Evolutionary conservation across 2,113 vertebrate species (phyloP), one percentile per base, ranked within the genome.

Genomic region (Scomber colias): DNA sequence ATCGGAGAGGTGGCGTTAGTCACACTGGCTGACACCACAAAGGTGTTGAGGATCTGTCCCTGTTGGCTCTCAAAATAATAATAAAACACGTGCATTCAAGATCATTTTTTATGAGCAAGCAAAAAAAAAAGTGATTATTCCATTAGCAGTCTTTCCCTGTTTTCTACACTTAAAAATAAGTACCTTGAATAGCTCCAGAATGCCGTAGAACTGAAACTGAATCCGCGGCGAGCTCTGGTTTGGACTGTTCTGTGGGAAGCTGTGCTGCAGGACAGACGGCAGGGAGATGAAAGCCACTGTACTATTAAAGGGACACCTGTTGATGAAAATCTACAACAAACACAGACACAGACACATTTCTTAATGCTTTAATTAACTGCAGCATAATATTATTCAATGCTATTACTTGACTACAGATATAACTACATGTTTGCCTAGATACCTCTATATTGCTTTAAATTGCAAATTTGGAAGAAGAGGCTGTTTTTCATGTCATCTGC

Each of bases 121-220:
- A 40, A 40, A 40, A 40, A 40, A 40, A 40, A 40, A 9, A 40
- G 7, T 40, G 35, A 40, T 40, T 40, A 40, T 40, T 40, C 9
- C 8, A 40, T 7, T 40, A 40, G 35, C 1, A 40, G 8, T 40
- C 2, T 40, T 40, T 40, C 9, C 35, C 7, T 40, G 35, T 9
- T 30, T 17, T 10, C 31, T 9, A 40, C 3, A 45, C 27, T 35
- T 0, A 5, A 15, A 54, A 0, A 11, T 40, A 40, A 4, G 3
- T 94, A 97, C 97, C 94, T 59, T 76, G 87, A 98, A 98, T 51
- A 97, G 95, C 1, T 89, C 86, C 1, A 93, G 91, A 51, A 89
- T 89, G 3, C 95, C 95, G 57, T 95, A 97, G 90, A 98, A 98
- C 74, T 95, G 97, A 84, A 98, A 98, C 87, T 95, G 96, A 67